Evolutionary conservation across 2,113 vertebrate genomes (phyloP), one percentile per base, ranked within the genome.

Genomic region (Emydocephalus ijimae): DNA sequence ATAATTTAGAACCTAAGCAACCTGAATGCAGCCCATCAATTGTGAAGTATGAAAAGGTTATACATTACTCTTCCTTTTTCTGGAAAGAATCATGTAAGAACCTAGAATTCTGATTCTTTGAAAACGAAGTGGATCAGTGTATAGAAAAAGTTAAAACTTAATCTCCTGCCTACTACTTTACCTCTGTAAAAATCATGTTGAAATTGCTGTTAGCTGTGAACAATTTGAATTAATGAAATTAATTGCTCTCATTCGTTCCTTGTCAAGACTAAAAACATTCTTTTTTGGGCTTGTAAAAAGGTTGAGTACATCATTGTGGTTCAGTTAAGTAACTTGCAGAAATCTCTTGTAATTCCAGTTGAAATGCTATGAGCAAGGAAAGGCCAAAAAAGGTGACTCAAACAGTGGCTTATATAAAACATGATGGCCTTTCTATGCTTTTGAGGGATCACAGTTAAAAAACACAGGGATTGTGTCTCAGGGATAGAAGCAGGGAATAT

Each of bases 151-250:
- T 21, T 92, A 29, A 48, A 48, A 48, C 48, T 48, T 48, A 48
- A 69, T 74, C 14, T 52, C n/a, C 56, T 56, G 8, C 45, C 48
- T n/a, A 90, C 89, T 54, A 88, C 23, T 54, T 93, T 90, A 64
- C 43, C 23, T 52, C 54, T 87, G 85, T 21, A 43, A 34, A 92
- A 91, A 91, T n/a, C 57, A 56, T 29, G 21, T 29, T 92, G 59
- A 93, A 88, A 87, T 69, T 64, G 45, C 43, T 74, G 54, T 18
- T 93, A 91, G 50, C 61, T 88, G 54, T 26, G 9, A 89, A 69
- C 29, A 50, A 85, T 91, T 81, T 85, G 55, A 52, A 91, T 88
- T 89, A 91, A 89, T 89, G 21, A 85, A 91, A 91, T 93, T 39
- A 91, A 88, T 57, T 57, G 54, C 54, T 57, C 43, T 50, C 39